Evolutionary conservation across 2,888 invertebrate genomes (phyloP), one percentile per base, ranked within the genome.

Genomic region (Monoplex corrugatus): DNA sequence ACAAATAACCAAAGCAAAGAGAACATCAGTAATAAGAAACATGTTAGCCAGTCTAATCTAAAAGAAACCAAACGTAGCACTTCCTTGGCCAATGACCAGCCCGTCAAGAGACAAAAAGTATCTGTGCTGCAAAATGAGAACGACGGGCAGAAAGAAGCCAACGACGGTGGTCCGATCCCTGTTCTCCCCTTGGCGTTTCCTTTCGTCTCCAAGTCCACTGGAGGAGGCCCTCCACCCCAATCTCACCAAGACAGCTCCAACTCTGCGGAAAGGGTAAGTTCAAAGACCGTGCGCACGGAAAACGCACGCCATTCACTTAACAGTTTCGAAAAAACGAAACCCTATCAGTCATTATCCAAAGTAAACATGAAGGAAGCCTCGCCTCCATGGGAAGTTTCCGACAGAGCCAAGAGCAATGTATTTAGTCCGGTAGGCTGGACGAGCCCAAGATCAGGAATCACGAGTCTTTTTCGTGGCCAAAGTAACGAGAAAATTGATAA

Each of bases 341-440:
- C 83, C 2, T 88, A 68, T 23, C 23, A 63, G 32, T 83, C 88
- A 1, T 72, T 83, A 35, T 88, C 83, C 57, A 88, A 68, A 57
- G 83, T n/a, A 16, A 88, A 68, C n/a, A n/a, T 44, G 19, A 68
- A 16, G 44, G 88, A 88, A 10, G 1, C 63, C 43, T 88, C 88
- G 8, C 68, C 88, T 0, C 82, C 88, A 0, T 88, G 83, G 83
- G 88, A 88, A 44, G 83, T 88, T 13, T 88, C 88, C 8, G 68
- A 63, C 0, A n/a, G 88, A 28, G 88, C 82, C 57, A 88, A 44
- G n/a, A 88, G 68, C 40, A 50, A 23, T 10, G 88, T 88, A n/a
- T 88, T 88, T 38, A 88, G 88, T 32, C 88, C 88, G 10, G 83
- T 88, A 5, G 88, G 88, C 6, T 88, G 88, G 88, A 44, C 83